Evolutionary conservation across 2,797 vertebrate species (phyloP).

Genomic region (Cheirogaleus major): DNA sequence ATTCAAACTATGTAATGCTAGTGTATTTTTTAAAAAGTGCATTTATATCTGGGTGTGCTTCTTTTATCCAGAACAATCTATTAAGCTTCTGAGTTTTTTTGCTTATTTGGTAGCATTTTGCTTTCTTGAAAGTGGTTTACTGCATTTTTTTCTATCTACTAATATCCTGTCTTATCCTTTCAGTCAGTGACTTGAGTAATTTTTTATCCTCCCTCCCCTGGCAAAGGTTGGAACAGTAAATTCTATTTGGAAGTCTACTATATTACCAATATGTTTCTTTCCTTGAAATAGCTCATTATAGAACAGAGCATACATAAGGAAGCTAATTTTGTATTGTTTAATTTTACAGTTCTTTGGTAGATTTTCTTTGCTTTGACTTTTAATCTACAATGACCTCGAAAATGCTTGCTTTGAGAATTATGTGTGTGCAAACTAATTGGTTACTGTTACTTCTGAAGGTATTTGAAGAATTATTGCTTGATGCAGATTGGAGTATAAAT

Average conservation of each 20-base stretch:
- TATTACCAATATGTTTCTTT: neutral
- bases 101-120: conserved; percentile 12
- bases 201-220: neutral
- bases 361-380: conserved; percentile 56
- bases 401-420: conserved; percentile 41
- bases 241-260: conserved; percentile 3
- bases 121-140: conserved; percentile 26
- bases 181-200: conserved; percentile 1
- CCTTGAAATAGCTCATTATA: neutral
- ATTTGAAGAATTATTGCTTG: conserved; percentile 96
- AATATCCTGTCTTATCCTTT: neutral
- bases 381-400: conserved; percentile 51
- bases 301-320: neutral
- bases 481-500: conserved; percentile 98
- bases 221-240: conserved; percentile 2
- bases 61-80: neutral
- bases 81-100: neutral
- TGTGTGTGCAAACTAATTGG: conserved; percentile 53
- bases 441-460: conserved; percentile 86
- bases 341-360: conserved; percentile 55
- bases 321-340: conserved; percentile 37
- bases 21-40: neutral
- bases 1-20: neutral
- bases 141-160: neutral
- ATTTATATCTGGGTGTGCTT: neutral